Conservation (phyloP, 2,797 vertebrate species). For the Prunella strophiata region DNA sequence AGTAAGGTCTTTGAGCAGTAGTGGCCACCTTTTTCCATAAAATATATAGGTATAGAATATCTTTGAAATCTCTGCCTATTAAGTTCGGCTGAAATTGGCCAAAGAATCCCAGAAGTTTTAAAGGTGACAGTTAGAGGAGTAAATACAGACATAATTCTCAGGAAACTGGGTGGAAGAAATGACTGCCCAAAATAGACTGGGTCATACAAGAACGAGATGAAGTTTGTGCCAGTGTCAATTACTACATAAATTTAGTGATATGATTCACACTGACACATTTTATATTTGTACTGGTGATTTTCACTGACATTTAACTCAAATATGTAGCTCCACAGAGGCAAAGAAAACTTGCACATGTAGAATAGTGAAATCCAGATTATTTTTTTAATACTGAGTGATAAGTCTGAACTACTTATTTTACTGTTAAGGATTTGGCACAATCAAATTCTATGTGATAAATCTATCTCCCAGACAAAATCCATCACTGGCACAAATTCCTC, state of each 20-base stretch:
- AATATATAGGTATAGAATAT: not conserved
- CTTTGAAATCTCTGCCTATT: not conserved
- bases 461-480: constrained; percentile 24
- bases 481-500: constrained; percentile 2
- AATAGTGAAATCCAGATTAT: constrained; percentile 53
- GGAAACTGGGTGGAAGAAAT: constrained; percentile 6
- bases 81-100: not conserved
- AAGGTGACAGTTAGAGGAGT: not conserved
- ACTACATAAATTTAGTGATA: constrained; percentile 52
- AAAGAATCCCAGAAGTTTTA: constrained; percentile 14
- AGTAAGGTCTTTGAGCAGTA: not conserved
- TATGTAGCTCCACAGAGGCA: not conserved
- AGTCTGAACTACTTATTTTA: constrained; percentile 56
- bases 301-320: constrained; percentile 54
- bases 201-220: not conserved
- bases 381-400: constrained; percentile 50
- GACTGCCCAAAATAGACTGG: constrained; percentile 33
- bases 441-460: constrained; percentile 34
- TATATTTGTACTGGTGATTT: constrained; percentile 54
- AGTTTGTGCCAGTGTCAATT: constrained; percentile 53
- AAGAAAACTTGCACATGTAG: constrained; percentile 25
- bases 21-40: not conserved
- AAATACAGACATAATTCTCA: constrained; percentile 5
- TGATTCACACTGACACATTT: constrained; percentile 64
- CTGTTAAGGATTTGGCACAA: constrained; percentile 24